These are phyloP conservation scores for Saxidomus purpurata DNA, from an alignment of 1,140 invertebrate species.

Conservation along the genomic window DNA sequence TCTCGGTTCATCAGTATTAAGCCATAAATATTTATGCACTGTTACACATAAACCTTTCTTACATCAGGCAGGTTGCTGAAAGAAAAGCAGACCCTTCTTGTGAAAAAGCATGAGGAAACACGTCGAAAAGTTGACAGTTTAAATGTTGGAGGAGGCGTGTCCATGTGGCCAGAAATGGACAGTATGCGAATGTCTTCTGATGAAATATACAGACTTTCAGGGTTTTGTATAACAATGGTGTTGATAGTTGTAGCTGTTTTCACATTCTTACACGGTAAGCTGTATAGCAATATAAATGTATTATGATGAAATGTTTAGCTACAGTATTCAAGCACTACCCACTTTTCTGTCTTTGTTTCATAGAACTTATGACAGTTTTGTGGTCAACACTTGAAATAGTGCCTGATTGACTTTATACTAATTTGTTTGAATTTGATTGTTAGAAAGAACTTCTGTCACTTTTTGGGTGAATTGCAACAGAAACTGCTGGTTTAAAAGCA, in stretches of 20 bases:
- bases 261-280: slow-evolving; percentile 77
- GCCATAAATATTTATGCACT: no score
- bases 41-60: not conserved
- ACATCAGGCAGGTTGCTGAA: slow-evolving; percentile 75
- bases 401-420: no score
- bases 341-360: no score
- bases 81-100: slow-evolving; percentile 78
- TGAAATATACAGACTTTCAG: slow-evolving; percentile 72
- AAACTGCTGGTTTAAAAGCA: no score
- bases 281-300: not conserved
- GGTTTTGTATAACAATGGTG: slow-evolving; percentile 67
- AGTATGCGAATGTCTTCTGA: slow-evolving; percentile 77
- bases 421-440: no score
- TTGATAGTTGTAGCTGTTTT: slow-evolving; percentile 68
- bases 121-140: slow-evolving; percentile 76
- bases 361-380: no score
- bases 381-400: no score
- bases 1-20: no score
- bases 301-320: no score
- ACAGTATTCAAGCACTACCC: no score
- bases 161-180: slow-evolving; percentile 83
- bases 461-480: no score
- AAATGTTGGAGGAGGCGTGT: slow-evolving; percentile 82
- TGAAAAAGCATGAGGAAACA: slow-evolving; percentile 76
- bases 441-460: no score